Conservation (phyloP, 2,888 invertebrate species). For the Eupsilia transversa region DNA sequence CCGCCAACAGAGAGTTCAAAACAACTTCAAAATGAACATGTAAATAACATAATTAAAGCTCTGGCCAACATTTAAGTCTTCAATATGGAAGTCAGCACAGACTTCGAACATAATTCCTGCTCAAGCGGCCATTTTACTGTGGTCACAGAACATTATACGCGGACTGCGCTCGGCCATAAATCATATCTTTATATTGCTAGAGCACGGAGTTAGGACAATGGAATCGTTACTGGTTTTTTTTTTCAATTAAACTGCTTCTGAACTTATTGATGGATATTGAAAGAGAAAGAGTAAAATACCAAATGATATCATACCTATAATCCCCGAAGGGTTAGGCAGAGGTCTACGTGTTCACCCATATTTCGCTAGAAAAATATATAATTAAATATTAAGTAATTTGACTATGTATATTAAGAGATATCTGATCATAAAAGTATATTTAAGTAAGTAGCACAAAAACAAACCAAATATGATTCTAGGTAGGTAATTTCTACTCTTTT, state of each 20-base stretch:
- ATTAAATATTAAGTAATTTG: background rate
- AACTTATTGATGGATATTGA: background rate
- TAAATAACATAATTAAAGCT: conserved; percentile 22
- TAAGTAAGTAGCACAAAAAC: background rate
- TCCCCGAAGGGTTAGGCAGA: no score
- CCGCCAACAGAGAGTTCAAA: background rate
- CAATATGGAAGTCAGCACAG: conserved; percentile 24
- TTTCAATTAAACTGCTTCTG: no score
- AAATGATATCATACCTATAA: background rate
- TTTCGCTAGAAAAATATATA: no score
- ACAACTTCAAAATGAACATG: conserved; percentile 23
- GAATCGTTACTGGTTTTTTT: conserved; percentile 26
- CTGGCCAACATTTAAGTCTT: conserved; percentile 11
- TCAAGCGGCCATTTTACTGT: conserved; percentile 43
- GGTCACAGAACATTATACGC: conserved; percentile 58
- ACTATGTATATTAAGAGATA: background rate
- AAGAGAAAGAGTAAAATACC: background rate
- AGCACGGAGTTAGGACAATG: conserved; percentile 31
- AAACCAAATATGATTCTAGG: background rate
- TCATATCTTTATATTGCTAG: conserved; percentile 39
- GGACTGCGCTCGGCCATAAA: conserved; percentile 42
- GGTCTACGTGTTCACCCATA: no score
- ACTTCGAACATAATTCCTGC: conserved; percentile 41
- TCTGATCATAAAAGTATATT: background rate
- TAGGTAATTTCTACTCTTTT: background rate